Conservation (phyloP, 2,888 invertebrate genomes). For the Pemphredon lugubris region DNA sequence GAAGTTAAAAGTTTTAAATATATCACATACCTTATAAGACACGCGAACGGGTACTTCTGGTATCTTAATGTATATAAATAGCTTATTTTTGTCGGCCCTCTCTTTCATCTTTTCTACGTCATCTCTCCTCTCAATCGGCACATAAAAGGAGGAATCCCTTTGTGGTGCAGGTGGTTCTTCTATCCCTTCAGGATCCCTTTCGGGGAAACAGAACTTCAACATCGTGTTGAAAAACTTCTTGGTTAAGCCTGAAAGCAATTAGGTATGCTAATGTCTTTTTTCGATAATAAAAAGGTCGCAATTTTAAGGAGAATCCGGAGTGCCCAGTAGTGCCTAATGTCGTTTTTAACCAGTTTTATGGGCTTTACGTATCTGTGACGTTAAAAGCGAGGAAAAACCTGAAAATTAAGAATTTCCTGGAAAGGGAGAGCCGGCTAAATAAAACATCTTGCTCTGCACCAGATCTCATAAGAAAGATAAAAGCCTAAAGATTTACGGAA, state of each 20-base stretch:
- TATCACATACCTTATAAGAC: conserved; percentile 89
- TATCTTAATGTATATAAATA: conserved; percentile 99
- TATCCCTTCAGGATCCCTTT: conserved; percentile 92
- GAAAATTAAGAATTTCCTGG: no score
- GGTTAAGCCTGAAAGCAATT: conserved; percentile 86
- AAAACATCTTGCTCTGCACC: no score
- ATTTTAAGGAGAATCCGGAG: no score
- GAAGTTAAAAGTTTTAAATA: no score
- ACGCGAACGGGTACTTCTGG: conserved; percentile 97
- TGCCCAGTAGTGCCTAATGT: no score
- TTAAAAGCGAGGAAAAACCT: no score
- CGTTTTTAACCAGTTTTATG: no score
- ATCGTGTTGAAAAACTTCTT: conserved; percentile 98
- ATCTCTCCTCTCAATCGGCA: conserved; percentile 92
- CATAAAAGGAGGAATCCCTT: conserved; percentile 94
- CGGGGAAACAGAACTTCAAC: conserved; percentile 98
- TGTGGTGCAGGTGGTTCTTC: conserved; percentile 83
- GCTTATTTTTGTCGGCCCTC: conserved; percentile 98
- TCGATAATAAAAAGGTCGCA: no score
- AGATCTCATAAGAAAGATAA: no score
- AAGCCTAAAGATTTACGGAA: no score
- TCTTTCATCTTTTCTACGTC: conserved; percentile 99
- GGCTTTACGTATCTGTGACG: no score
- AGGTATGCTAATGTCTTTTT: background rate
- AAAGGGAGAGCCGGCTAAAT: no score